Percentiles rank a stretch among this genome's conserved stretches.
These are phyloP conservation scores for Ennomos quercinarius DNA, from an alignment of 2,888 invertebrate species.

Conservation along the genomic window DNA sequence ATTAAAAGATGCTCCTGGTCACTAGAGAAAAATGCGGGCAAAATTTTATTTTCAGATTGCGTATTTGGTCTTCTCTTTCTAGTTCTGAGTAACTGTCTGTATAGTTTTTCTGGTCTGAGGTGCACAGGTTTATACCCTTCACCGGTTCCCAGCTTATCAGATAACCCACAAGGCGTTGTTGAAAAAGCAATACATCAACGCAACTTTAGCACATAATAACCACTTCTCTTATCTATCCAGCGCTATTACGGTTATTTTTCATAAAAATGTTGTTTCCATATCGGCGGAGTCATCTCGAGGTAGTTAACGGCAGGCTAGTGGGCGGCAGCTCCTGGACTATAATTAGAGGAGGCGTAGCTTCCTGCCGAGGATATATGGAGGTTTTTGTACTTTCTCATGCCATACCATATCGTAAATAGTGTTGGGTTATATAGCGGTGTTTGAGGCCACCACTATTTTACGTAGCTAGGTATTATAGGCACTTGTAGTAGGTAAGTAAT, in stretches of 20 bases:
- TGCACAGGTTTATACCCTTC: not conserved
- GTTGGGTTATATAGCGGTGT: conserved; percentile 3
- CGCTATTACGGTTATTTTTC: conserved; percentile 36
- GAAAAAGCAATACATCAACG: conserved; percentile 25
- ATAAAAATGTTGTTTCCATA: conserved; percentile 36
- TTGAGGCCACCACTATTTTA: not conserved
- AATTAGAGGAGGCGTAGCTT: conserved; percentile 55
- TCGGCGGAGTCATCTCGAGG: conserved; percentile 35
- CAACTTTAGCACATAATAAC: conserved; percentile 30
- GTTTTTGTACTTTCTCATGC: conserved; percentile 33
- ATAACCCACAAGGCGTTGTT: conserved; percentile 18
- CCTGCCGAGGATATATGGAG: conserved; percentile 41
- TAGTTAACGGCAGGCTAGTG: conserved; percentile 39
- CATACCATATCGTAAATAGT: conserved; percentile 21
- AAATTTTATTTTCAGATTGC: too few species aligned
- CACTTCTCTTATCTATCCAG: conserved; percentile 25
- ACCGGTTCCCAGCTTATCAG: conserved; percentile 8
- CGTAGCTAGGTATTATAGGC: too few species aligned
- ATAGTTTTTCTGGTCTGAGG: too few species aligned
- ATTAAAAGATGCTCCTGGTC: not conserved
- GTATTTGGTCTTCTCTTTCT: too few species aligned
- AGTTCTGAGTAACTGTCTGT: too few species aligned
- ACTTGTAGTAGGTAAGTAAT: too few species aligned
- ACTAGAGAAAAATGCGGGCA: not conserved
- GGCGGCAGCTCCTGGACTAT: conserved; percentile 50